phyloP scores from a whole-genome alignment of 2,888 invertebrate species.

The Ophion costatus region DNA sequence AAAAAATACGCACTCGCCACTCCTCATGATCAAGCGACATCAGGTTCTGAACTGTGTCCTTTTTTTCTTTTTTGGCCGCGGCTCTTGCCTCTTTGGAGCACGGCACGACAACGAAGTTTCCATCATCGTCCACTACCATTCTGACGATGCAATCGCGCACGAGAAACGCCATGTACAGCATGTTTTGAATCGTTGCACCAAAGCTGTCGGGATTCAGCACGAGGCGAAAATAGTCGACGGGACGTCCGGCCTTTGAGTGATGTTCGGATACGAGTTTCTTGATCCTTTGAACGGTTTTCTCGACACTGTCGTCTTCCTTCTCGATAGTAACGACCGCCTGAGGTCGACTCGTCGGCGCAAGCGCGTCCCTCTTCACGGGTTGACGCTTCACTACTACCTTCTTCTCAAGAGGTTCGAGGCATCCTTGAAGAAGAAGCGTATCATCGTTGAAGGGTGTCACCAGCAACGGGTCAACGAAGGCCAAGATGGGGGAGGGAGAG shows the following conservation, averaged over 20 bases:
- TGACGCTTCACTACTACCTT: conserved; percentile 66
- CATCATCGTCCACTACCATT: conserved; percentile 77
- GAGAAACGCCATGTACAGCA: conserved; percentile 88
- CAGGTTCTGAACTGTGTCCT: conserved; percentile 85
- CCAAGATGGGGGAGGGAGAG: too few relatives aligned
- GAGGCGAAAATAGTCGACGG: conserved; percentile 86
- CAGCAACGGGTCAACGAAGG: too few relatives aligned
- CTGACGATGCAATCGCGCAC: conserved; percentile 85
- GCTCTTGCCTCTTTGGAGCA: conserved; percentile 75
- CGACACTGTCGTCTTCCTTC: conserved; percentile 85
- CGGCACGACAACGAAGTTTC: conserved; percentile 75
- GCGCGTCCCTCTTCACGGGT: conserved; percentile 71
- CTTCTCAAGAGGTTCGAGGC: conserved; percentile 67
- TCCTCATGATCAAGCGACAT: conserved; percentile 85
- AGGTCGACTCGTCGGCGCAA: conserved; percentile 84
- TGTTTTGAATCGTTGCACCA: conserved; percentile 87
- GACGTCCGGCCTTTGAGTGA: conserved; percentile 82
- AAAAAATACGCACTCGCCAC: conserved; percentile 85
- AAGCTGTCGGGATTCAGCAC: conserved; percentile 87
- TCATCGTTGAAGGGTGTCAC: not conserved
- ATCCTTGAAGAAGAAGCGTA: conserved; percentile 66
- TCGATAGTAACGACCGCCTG: conserved; percentile 85
- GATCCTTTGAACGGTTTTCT: conserved; percentile 85
- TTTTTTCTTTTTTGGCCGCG: conserved; percentile 72
- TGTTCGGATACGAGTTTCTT: conserved; percentile 83